These are phyloP conservation scores for Aleiodes alternator DNA, from an alignment of 2,888 invertebrate species.

Conservation along the genomic window DNA sequence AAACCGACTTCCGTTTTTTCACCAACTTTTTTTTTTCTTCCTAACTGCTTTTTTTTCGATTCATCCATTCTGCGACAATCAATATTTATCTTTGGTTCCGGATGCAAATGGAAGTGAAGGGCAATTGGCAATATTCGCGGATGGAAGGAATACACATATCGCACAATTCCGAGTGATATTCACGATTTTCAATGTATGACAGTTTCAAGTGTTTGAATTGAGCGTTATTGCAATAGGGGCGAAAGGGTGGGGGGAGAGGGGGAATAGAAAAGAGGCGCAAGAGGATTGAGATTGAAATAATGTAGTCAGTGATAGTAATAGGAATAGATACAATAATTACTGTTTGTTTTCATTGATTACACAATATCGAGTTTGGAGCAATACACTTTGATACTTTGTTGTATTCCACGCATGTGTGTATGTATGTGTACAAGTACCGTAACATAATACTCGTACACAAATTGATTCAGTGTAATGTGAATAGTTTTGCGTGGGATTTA, in stretches of 20 bases:
- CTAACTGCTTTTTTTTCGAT: too few relatives aligned
- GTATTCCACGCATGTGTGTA: not conserved
- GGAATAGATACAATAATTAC: not conserved
- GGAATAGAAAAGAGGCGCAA: not conserved
- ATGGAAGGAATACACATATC: constrained; percentile 23
- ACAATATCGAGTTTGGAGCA: constrained; percentile 19
- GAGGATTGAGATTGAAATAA: not conserved
- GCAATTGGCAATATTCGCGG: constrained; percentile 25
- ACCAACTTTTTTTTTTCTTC: not conserved
- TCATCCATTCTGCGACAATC: not conserved
- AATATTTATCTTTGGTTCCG: constrained; percentile 22
- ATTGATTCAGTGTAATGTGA: constrained; percentile 15
- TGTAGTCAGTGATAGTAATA: not conserved
- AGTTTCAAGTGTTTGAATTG: constrained; percentile 26
- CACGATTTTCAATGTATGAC: constrained; percentile 34
- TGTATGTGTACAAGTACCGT: not conserved
- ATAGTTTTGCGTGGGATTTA: constrained; percentile 24
- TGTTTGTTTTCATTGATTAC: constrained; percentile 22
- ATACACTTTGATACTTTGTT: constrained; percentile 10
- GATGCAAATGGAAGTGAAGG: constrained; percentile 25
- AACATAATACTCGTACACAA: not conserved
- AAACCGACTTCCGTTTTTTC: constrained; percentile 8
- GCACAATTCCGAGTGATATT: constrained; percentile 12
- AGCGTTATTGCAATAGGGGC: not conserved
- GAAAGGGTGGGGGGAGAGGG: too few relatives aligned